Percentiles rank a stretch among this genome's conserved stretches.
These are phyloP conservation scores for Incurvaria masculella DNA, from an alignment of 2,888 invertebrate species.

Conservation along the genomic window DNA sequence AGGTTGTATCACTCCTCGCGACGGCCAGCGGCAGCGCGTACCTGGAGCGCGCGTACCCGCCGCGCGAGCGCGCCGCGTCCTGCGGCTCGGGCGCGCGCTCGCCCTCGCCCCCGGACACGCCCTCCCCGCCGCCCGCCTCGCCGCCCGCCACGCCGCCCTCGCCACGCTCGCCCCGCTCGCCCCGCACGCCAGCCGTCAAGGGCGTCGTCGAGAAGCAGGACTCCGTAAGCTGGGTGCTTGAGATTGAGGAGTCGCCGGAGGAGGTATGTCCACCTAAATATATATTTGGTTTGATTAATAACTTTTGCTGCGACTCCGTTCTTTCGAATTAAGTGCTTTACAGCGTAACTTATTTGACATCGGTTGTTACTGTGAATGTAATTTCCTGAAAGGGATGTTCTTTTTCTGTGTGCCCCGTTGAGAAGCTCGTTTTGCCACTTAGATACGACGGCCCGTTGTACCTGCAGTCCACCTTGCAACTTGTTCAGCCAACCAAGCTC, in stretches of 20 bases:
- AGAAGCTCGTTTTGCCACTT: no score
- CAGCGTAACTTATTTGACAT: neutral
- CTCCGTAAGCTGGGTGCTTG: slow-evolving; percentile 83
- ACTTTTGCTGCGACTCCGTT: no score
- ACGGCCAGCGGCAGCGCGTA: slow-evolving; percentile 30
- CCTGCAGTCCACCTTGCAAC: no score
- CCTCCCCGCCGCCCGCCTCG: slow-evolving; percentile 21
- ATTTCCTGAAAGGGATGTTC: no score
- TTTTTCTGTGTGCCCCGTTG: no score
- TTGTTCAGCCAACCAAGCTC: no score
- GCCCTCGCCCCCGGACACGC: slow-evolving; percentile 39
- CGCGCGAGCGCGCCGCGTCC: slow-evolving; percentile 43
- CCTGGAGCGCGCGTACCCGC: slow-evolving; percentile 29
- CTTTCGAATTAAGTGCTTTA: slow-evolving; percentile 50
- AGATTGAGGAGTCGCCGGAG: slow-evolving; percentile 73
- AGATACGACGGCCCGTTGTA: no score
- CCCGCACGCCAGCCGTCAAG: slow-evolving; percentile 67
- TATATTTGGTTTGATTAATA: no score
- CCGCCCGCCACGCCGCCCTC: slow-evolving; percentile 29
- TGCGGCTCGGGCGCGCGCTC: slow-evolving; percentile 36
- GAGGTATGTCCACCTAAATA: no score
- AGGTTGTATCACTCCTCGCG: slow-evolving; percentile 51
- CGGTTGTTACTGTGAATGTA: neutral
- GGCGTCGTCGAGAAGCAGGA: slow-evolving; percentile 83
- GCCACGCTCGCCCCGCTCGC: slow-evolving; percentile 31